Conservation (phyloP, 35 echinoderm and acorn worm species). For the Holothuria glaberrima region DNA sequence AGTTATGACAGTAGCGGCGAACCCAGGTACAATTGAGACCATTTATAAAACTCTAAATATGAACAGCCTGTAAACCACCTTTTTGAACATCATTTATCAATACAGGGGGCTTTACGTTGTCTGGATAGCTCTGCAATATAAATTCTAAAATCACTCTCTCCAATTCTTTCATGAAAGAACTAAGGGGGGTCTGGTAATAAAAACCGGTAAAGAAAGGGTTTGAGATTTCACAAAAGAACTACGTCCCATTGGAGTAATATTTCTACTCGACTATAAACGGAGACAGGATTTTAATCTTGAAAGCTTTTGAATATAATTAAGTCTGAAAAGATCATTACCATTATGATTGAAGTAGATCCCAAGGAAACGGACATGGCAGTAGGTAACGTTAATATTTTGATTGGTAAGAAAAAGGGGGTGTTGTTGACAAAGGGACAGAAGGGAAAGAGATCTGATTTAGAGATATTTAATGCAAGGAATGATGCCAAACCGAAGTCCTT, state of each 20-base stretch:
- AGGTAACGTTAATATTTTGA: slow-evolving; percentile 23
- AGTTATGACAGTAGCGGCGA: too few species aligned
- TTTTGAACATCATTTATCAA: too few species aligned
- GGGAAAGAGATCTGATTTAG: slow-evolving; percentile 43
- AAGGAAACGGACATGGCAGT: slow-evolving; percentile 48
- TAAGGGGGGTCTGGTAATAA: slow-evolving; percentile 41
- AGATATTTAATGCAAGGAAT: slow-evolving; percentile 58
- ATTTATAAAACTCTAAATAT: too few species aligned
- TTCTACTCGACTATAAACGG: slow-evolving; percentile 36
- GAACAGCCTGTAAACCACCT: too few species aligned
- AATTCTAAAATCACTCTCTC: too few species aligned
- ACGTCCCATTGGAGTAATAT: slow-evolving; percentile 37
- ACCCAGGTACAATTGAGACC: too few species aligned
- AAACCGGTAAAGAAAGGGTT: slow-evolving; percentile 2
- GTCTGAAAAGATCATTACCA: slow-evolving; percentile 23
- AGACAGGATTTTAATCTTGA: slow-evolving; percentile 46
- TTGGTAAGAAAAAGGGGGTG: background rate
- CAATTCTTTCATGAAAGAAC: slow-evolving; percentile 3
- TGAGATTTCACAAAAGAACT: slow-evolving; percentile 35
- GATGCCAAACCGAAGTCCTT: slow-evolving; percentile 17
- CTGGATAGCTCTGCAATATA: too few species aligned
- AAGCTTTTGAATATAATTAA: slow-evolving; percentile 58
- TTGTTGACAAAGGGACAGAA: background rate
- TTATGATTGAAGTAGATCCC: slow-evolving; percentile 44
- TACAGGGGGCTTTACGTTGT: too few species aligned